Conservation (phyloP, 1,140 invertebrate genomes). For the Zaprionus kolodkinae region DNA sequence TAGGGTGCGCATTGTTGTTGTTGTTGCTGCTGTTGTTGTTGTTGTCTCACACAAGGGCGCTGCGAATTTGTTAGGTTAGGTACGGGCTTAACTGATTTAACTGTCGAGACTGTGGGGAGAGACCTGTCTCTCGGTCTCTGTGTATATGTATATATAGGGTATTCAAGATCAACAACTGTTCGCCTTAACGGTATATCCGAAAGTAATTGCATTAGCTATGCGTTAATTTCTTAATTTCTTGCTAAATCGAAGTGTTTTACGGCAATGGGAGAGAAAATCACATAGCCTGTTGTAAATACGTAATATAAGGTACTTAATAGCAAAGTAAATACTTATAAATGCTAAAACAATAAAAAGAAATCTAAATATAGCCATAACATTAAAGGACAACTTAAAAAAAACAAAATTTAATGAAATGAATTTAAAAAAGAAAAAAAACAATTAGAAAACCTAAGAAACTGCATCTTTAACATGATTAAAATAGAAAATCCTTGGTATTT, state of each 20-base stretch:
- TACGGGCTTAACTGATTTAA: constrained; percentile 6
- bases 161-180: constrained; percentile 9
- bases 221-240: constrained; percentile 3
- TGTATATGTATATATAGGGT: background rate
- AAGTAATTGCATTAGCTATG: constrained; percentile 20
- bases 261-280: background rate
- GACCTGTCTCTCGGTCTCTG: background rate
- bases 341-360: too few relatives aligned
- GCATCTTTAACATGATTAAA: too few relatives aligned
- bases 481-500: background rate
- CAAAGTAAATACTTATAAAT: background rate
- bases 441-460: background rate
- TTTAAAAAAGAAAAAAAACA: background rate
- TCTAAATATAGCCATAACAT: too few relatives aligned
- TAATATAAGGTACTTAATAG: background rate
- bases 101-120: background rate
- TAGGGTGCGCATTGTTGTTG: constrained; percentile 44
- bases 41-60: constrained; percentile 50
- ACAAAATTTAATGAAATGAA: too few relatives aligned
- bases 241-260: background rate
- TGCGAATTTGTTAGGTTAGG: constrained; percentile 52
- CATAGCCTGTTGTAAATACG: background rate
- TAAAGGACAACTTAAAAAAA: too few relatives aligned
- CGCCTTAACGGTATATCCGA: constrained; percentile 2
- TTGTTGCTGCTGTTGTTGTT: constrained; percentile 44